Evolutionary conservation across 2,888 invertebrate genomes (phyloP), one percentile per base, ranked within the genome.

Genomic region (Scaptomyza reducta): DNA sequence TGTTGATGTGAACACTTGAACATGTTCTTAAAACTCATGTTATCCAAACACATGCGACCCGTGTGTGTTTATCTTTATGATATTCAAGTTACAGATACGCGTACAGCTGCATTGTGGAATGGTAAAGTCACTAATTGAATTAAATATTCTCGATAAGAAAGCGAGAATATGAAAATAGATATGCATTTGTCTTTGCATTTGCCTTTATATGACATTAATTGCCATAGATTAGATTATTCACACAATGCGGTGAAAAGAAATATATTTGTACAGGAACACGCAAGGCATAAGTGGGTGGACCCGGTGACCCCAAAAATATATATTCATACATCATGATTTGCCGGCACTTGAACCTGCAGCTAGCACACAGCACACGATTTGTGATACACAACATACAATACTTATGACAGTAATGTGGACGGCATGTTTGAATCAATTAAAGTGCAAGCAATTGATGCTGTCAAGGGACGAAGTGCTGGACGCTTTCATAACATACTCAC

Each of bases 391-490:
- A 7, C 27, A 27, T 27, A 33, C 31, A 33, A 49, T 49, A 14
- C n/a, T 50, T 53, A 38, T 68, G 53, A 40, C 53, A 42, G 44
- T 65, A 60, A 57, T 71, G 44, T 46, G 33, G 68, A 41, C 87
- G 81, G 81, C 68, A 25, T 63, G 55, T 81, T 87, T 87, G 84
- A 84, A 44, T 72, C 87, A 81, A 80, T 81, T 81, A 72, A 75
- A 63, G 57, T 65, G 68, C 61, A 67, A 62, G 57, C 62, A 77
- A 79, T 68, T 77, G 70, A 74, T 79, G 47, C 35, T 51, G 54
- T 33, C 13, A 46, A 16, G 16, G n/a, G 7, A 16, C 6, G 42
- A 46, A 50, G 41, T 31, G 45, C 40, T 40, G 16, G 14, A 38
- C 7, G 38, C 7, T 9, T 14, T 38, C 9, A 38, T 14, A 38